Conservation (phyloP, 1,140 invertebrate species). For the Notospermus geniculatus region DNA sequence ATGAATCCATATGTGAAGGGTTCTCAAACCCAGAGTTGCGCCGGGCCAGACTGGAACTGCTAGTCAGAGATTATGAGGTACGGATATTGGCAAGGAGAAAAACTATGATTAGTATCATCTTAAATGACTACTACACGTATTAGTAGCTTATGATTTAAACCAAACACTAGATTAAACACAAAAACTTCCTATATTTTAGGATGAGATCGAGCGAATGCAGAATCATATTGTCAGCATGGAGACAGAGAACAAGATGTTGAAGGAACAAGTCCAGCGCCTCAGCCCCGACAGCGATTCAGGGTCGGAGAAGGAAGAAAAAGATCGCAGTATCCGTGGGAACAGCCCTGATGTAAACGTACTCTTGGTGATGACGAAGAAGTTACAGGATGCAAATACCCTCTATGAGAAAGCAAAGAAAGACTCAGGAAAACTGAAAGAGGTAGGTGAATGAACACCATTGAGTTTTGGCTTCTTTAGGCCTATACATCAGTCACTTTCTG, state of each 20-base stretch:
- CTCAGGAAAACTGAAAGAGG: constrained; percentile 30
- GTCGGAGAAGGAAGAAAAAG: constrained; percentile 7
- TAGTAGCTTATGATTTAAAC: too few relatives aligned
- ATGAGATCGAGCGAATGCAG: constrained; percentile 32
- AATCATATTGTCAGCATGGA: constrained; percentile 24
- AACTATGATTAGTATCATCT: too few relatives aligned
- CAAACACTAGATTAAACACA: too few relatives aligned
- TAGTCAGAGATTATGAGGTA: constrained; percentile 53
- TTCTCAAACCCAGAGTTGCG: constrained; percentile 41
- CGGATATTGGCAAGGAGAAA: too few relatives aligned
- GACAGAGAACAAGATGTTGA: constrained; percentile 31
- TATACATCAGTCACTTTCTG: too few relatives aligned
- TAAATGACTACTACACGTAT: too few relatives aligned
- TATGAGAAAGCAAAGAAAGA: constrained; percentile 35
- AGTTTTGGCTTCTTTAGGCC: too few relatives aligned
- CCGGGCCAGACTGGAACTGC: constrained; percentile 44
- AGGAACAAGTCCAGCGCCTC: constrained; percentile 15
- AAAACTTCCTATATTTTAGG: constrained; percentile 17
- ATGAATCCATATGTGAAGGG: constrained; percentile 33
- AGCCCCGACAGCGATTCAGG: constrained; percentile 10
- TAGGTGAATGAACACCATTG: constrained; percentile 10
- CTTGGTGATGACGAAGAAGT: constrained; percentile 30
- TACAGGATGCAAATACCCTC: constrained; percentile 34
- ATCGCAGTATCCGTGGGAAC: background rate
- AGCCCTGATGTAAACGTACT: constrained; percentile 5